These are phyloP conservation scores for Cheumatopsyche charites DNA, from an alignment of 1,140 invertebrate species.

Conservation along the genomic window DNA sequence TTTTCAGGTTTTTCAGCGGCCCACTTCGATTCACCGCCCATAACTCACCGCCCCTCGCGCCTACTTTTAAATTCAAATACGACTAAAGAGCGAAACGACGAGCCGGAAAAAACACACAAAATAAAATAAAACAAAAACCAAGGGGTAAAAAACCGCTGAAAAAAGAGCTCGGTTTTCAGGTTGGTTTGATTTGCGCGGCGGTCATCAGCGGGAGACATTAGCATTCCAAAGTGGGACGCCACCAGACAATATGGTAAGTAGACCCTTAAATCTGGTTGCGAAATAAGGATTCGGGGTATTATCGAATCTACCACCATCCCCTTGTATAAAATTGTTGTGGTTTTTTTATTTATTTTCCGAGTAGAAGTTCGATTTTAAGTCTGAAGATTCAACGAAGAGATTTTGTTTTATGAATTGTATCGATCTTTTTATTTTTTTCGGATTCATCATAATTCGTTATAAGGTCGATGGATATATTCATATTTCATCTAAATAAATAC, in stretches of 20 bases:
- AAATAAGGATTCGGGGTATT: background rate
- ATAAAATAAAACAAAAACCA: too few species aligned
- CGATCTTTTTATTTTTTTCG: background rate
- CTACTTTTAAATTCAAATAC: conserved; percentile 46
- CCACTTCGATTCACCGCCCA: conserved; percentile 15
- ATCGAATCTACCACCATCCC: conserved; percentile 7
- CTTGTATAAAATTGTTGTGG: background rate
- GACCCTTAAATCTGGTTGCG: conserved; percentile 20
- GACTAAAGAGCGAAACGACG: background rate
- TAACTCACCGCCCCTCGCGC: conserved; percentile 28
- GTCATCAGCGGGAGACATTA: conserved; percentile 40
- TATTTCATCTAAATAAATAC: too few species aligned
- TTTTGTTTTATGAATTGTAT: background rate
- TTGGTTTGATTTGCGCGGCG: conserved; percentile 34
- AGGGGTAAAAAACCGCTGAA: conserved; percentile 20
- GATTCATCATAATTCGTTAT: too few species aligned
- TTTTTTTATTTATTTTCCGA: too few species aligned
- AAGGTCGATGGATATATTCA: too few species aligned
- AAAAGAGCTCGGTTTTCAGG: conserved; percentile 11
- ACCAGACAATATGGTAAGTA: conserved; percentile 33
- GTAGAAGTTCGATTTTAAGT: too few species aligned
- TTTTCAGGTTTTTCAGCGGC: conserved; percentile 5
- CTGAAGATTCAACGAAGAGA: too few species aligned
- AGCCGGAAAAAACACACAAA: too few species aligned
- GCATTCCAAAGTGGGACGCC: conserved; percentile 39